Evolutionary conservation across 2,888 invertebrate genomes (phyloP), one percentile per base, ranked within the genome.

Genomic region (Taphrorychus bicolor): DNA sequence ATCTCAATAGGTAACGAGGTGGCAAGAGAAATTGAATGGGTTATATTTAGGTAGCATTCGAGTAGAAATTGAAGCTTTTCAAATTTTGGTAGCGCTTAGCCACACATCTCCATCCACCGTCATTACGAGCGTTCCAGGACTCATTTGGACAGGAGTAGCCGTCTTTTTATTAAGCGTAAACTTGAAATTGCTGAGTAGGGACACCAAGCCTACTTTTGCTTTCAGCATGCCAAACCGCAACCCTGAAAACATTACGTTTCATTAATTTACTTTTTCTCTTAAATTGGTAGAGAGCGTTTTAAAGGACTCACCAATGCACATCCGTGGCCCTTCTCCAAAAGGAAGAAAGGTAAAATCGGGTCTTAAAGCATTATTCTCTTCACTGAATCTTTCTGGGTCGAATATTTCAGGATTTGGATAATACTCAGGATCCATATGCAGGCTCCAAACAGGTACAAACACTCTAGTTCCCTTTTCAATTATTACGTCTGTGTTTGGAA

Each of bases 301-400:
- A 9, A 32, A 9, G n/a, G n/a, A 23, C 51, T 71, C 72, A 80
- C 78, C 80, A 22, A 80, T 76, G 66, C 78, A 80, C 58, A 74
- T 75, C 14, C 76, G 70, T 2, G 78, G 79, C 11, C 78, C 78
- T 54, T 76, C 77, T 9, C 78, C 79, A 62, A 80, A 80, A 0
- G 79, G 77, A 59, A 80, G 56, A 70, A 73, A 70, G 1, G 59
- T 66, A 40, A 41, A 59, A 23, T 60, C 62, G 5, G 49, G 62
- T 45, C 61, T 45, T 22, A 21, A 63, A 11, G 54, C 70, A 70
- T 59, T 74, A 74, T 61, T 77, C 21, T 63, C 59, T 23, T 80
- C 80, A 19, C 17, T 74, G 73, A 82, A 82, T 56, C 82, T 73
- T 57, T 82, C 81, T 0, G 83, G 83, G 71, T 82, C 78, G 69